Conservation (phyloP, 2,888 invertebrate species). For the Leucoma salicis region DNA sequence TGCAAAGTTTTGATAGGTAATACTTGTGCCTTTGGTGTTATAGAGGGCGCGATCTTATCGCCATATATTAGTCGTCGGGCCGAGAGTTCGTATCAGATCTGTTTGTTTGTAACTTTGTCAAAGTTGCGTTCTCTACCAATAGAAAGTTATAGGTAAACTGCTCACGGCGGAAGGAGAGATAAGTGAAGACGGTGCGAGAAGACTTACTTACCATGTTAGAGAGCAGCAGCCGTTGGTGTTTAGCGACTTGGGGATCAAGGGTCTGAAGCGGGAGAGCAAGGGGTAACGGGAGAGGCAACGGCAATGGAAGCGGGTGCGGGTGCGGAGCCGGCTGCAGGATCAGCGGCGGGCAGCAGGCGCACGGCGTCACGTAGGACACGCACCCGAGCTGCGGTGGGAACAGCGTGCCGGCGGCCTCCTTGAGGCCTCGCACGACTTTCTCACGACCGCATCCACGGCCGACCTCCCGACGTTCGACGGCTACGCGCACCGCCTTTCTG, state of each 20-base stretch:
- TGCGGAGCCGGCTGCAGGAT: constrained; percentile 73
- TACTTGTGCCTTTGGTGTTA: constrained; percentile 39
- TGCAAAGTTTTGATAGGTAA: constrained; percentile 46
- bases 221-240: constrained; percentile 79
- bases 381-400: constrained; percentile 82
- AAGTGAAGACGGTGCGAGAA: constrained; percentile 24
- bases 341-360: constrained; percentile 77
- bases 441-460: constrained; percentile 79
- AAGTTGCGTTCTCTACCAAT: constrained; percentile 45
- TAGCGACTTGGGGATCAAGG: constrained; percentile 76
- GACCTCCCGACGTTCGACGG: constrained; percentile 69
- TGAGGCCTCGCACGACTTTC: constrained; percentile 76
- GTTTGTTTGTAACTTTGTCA: constrained; percentile 57
- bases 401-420: constrained; percentile 82
- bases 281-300: constrained; percentile 73
- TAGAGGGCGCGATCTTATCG: constrained; percentile 53
- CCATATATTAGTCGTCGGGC: constrained; percentile 49
- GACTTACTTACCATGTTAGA: constrained; percentile 79
- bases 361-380: constrained; percentile 80
- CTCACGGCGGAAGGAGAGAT: constrained; percentile 22
- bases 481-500: constrained; percentile 60
- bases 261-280: constrained; percentile 75
- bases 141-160: constrained; percentile 52
- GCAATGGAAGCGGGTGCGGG: constrained; percentile 67
- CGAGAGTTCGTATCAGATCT: constrained; percentile 66